A percentile compares a stretch with the other conserved stretches of the same genome.
These are phyloP conservation scores for Bovichtus diacanthus DNA, from an alignment of 2,797 vertebrate species.

Conservation along the genomic window DNA sequence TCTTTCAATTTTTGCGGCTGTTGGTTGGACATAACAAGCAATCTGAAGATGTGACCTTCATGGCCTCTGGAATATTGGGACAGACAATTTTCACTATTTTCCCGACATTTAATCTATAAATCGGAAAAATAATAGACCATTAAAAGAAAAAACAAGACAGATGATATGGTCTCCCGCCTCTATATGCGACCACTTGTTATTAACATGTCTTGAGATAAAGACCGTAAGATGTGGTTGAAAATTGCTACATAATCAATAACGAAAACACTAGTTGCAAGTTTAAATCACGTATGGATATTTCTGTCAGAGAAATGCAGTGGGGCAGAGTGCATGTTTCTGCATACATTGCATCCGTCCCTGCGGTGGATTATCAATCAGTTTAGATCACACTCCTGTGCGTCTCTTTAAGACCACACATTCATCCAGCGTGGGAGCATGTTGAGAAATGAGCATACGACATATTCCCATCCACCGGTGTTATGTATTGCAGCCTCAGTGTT, in stretches of 20 bases:
- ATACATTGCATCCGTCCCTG: conserved; percentile 20
- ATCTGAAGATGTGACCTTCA: neutral
- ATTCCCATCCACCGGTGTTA: conserved; percentile 33
- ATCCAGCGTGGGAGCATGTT: conserved; percentile 29
- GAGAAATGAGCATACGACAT: conserved; percentile 38
- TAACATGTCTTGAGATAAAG: neutral
- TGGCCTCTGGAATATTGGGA: neutral
- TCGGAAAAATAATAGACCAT: neutral
- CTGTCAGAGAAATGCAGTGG: neutral
- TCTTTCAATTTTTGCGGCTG: neutral
- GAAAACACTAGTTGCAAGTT: neutral
- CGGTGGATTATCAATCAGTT: conserved; percentile 37
- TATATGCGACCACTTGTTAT: neutral
- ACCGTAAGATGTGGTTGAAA: neutral
- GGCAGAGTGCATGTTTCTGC: conserved; percentile 20
- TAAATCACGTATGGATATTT: neutral
- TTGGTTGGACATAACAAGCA: neutral
- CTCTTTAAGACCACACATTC: conserved; percentile 35
- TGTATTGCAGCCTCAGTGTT: conserved; percentile 23
- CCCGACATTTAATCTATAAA: neutral
- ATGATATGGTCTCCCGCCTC: neutral
- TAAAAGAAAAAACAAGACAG: neutral
- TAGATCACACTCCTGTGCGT: conserved; percentile 23
- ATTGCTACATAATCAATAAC: neutral
- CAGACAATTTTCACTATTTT: neutral